These are phyloP conservation scores for Cassiopea xamachana DNA, from an alignment of 30 jellyfish, hydroid and myxozoan genomes.

Conservation along the genomic window DNA sequence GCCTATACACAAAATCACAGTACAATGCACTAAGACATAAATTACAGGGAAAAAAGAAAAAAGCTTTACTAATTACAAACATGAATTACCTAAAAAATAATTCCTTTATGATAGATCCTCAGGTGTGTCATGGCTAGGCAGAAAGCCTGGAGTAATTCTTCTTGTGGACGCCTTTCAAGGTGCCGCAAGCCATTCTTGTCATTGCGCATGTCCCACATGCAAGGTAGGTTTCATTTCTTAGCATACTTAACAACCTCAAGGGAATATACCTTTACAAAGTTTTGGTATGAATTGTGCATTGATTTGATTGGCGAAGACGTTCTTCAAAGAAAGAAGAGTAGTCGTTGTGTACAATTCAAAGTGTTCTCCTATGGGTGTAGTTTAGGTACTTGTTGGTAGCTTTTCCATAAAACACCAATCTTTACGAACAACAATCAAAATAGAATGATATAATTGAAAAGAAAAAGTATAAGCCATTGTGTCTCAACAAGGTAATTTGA, in stretches of 20 bases:
- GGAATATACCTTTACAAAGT: neutral
- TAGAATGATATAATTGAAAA: neutral
- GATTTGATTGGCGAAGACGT: neutral
- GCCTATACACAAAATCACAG: no score
- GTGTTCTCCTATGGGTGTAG: neutral
- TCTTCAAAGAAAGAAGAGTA: neutral
- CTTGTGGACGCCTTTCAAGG: no score
- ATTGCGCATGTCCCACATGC: conserved; percentile 6
- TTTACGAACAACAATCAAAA: neutral
- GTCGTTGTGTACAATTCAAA: neutral
- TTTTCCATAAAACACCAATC: neutral
- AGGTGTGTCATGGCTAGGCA: no score
- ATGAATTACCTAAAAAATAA: no score
- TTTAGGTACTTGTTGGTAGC: neutral
- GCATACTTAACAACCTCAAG: neutral
- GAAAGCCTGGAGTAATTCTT: no score
- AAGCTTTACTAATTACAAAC: no score
- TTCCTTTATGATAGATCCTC: no score
- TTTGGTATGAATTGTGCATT: neutral
- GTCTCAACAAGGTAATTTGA: neutral
- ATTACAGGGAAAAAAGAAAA: no score
- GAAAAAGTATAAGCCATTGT: neutral
- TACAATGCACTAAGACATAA: no score
- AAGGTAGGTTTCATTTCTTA: neutral
- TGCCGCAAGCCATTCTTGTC: no score